Conservation (phyloP, 2,113 vertebrate genomes). For the Maylandia zebra region DNA sequence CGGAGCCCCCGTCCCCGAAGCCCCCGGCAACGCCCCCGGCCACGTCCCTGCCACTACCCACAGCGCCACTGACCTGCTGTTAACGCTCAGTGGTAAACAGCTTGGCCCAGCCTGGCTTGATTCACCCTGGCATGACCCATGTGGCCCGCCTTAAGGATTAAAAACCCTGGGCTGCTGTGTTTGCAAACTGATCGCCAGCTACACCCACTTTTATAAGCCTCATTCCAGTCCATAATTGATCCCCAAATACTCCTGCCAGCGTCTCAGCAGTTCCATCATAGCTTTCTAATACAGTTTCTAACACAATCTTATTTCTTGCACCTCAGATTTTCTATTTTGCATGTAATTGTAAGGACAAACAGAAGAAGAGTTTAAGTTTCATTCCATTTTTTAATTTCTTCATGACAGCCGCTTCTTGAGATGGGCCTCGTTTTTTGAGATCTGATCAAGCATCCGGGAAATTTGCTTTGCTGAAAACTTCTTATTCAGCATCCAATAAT, state of each 20-base stretch:
- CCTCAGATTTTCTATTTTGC: conserved; percentile 45
- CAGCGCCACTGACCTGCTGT: conserved; percentile 68
- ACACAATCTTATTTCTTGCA: conserved; percentile 21
- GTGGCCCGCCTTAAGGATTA: background rate
- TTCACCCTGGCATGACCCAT: conserved; percentile 43
- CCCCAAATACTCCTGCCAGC: background rate
- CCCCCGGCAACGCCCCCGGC: conserved; percentile 69
- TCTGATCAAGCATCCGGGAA: background rate
- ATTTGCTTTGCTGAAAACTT: background rate
- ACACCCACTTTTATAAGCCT: background rate
- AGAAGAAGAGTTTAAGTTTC: background rate
- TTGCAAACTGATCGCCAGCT: conserved; percentile 51
- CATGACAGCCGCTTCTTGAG: conserved; percentile 16
- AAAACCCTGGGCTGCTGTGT: conserved; percentile 40
- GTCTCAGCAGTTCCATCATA: conserved; percentile 2
- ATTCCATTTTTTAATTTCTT: conserved; percentile 44
- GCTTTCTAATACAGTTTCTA: conserved; percentile 1
- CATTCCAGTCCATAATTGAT: conserved; percentile 29
- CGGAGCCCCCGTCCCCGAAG: conserved; percentile 63
- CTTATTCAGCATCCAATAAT: background rate
- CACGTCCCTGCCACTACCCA: conserved; percentile 48
- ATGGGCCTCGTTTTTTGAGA: conserved; percentile 46
- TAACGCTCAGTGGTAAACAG: conserved; percentile 72
- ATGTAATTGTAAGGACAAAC: conserved; percentile 45
- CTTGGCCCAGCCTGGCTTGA: conserved; percentile 18